These are phyloP conservation scores for Rhineura floridana DNA, from an alignment of 2,113 vertebrate genomes.

Conservation along the genomic window DNA sequence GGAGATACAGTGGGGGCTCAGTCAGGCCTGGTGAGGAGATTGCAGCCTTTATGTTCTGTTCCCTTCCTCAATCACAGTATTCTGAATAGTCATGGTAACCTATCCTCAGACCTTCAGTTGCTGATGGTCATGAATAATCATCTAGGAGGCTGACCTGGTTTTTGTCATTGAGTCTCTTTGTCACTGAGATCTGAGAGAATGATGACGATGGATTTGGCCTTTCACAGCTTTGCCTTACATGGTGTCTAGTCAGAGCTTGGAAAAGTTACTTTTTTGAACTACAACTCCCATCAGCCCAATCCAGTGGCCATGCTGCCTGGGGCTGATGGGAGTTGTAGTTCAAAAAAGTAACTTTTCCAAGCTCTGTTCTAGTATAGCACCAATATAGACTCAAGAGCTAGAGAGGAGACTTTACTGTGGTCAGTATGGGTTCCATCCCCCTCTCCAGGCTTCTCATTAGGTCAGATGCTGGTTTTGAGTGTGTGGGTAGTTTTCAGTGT, in stretches of 20 bases:
- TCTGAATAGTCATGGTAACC: not conserved
- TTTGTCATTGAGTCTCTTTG: not conserved
- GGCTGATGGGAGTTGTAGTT: no score
- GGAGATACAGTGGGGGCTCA: not conserved
- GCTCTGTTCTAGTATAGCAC: not conserved
- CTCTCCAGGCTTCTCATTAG: not conserved
- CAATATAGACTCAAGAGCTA: not conserved
- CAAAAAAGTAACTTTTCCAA: no score
- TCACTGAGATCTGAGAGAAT: not conserved
- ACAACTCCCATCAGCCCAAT: no score
- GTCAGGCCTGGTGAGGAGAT: not conserved
- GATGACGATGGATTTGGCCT: no score
- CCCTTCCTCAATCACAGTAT: not conserved
- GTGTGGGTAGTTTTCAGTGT: no score
- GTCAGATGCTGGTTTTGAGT: not conserved
- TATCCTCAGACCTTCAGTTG: not conserved
- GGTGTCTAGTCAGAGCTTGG: no score
- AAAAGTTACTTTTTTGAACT: no score
- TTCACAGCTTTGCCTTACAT: no score
- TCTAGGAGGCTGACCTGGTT: not conserved
- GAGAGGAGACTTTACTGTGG: not conserved
- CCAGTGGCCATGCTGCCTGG: no score
- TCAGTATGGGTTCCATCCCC: no score
- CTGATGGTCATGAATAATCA: not conserved
- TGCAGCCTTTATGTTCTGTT: not conserved